Conservation (phyloP, 2,797 vertebrate species). For the Natrix natrix region DNA sequence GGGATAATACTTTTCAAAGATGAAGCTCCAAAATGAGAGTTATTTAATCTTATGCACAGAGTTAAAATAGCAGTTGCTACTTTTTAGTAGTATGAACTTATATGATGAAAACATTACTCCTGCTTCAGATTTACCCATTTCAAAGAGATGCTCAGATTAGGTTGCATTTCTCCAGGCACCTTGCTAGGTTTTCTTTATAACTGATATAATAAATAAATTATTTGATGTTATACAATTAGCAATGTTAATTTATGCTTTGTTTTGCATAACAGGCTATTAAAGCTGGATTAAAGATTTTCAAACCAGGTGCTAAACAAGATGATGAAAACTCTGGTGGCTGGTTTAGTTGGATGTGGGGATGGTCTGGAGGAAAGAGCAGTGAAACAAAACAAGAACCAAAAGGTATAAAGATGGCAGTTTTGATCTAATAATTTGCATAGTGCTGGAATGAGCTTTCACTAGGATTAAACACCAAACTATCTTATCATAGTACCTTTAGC, state of each 20-base stretch:
- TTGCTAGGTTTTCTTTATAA: background rate
- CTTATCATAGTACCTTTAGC: background rate
- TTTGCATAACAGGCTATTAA: slow-evolving; percentile 81
- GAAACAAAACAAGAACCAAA: slow-evolving; percentile 76
- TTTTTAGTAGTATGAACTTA: background rate
- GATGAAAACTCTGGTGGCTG: slow-evolving; percentile 89
- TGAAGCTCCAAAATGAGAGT: background rate
- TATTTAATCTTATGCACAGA: background rate
- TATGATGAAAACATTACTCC: background rate
- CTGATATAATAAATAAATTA: background rate
- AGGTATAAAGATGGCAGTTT: slow-evolving; percentile 76
- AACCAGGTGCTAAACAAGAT: slow-evolving; percentile 84
- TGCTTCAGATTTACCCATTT: background rate
- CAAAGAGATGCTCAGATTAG: background rate
- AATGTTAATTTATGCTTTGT: slow-evolving; percentile 14
- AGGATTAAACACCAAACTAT: background rate
- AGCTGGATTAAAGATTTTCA: slow-evolving; percentile 86
- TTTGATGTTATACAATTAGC: background rate
- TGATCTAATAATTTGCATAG: background rate
- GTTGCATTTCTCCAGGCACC: background rate
- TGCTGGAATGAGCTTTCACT: background rate
- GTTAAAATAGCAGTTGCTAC: background rate
- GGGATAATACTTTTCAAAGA: background rate
- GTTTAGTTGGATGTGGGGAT: slow-evolving; percentile 92
- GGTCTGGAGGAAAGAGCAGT: slow-evolving; percentile 74